Evolutionary conservation across 1,140 invertebrate genomes (phyloP).

Genomic region (Temnothorax longispinosus): DNA sequence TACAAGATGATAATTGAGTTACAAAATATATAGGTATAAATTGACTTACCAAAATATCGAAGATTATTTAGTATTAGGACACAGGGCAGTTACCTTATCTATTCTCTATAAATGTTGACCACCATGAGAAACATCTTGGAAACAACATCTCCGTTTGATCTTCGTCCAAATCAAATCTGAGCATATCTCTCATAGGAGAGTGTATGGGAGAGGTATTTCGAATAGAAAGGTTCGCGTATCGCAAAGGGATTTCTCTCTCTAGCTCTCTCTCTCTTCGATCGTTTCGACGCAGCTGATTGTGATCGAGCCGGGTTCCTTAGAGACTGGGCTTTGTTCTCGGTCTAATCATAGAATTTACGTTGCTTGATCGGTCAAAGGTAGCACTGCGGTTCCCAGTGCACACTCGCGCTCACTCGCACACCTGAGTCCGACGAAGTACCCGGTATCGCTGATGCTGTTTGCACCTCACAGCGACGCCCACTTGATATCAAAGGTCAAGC

Average conservation of each 20-base stretch:
- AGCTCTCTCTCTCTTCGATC: constrained; percentile 33
- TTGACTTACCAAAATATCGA: neutral
- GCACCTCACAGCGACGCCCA: constrained; percentile 34
- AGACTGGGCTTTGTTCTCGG: constrained; percentile 72
- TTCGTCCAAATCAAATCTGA: constrained; percentile 47
- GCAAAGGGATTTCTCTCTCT: constrained; percentile 31
- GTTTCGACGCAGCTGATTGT: constrained; percentile 46
- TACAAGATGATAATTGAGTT: neutral
- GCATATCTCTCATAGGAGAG: constrained; percentile 19
- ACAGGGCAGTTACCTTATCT: neutral
- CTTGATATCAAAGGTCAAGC: constrained; percentile 60
- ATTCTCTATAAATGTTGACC: constrained; percentile 21
- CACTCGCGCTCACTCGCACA: constrained; percentile 39
- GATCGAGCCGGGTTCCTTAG: constrained; percentile 64
- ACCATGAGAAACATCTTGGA: constrained; percentile 25
- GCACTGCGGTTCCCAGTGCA: neutral
- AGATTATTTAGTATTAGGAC: neutral
- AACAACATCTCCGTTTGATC: constrained; percentile 32
- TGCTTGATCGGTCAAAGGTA: constrained; percentile 76
- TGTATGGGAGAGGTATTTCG: neutral
- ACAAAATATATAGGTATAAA: neutral
- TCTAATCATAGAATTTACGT: constrained; percentile 77
- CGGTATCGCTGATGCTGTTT: constrained; percentile 56
- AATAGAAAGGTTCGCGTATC: constrained; percentile 36
- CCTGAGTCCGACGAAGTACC: constrained; percentile 29